Percentiles rank a stretch among this genome's conserved stretches.
These are phyloP conservation scores for Pogona vitticeps DNA, from an alignment of 2,113 vertebrate species.

Conservation along the genomic window DNA sequence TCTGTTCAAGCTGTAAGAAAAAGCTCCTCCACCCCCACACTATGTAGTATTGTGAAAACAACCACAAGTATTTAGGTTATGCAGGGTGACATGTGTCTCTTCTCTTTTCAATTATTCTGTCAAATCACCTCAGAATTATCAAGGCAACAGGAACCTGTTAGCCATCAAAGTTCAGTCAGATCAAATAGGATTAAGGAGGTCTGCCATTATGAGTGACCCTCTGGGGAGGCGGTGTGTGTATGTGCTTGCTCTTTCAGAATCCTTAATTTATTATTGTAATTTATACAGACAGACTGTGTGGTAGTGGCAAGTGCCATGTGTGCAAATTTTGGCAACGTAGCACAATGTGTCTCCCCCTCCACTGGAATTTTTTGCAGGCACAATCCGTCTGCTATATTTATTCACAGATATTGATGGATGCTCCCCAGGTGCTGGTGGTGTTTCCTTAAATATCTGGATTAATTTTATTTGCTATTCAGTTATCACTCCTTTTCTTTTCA, in stretches of 20 bases:
- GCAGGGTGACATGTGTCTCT: conserved; percentile 34
- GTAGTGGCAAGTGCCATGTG: too few species aligned
- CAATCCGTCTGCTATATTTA: neutral
- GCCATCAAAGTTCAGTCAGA: neutral
- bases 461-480: neutral
- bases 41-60: neutral
- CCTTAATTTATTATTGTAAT: too few species aligned
- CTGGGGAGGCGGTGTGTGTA: too few species aligned
- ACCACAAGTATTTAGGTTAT: conserved; percentile 32
- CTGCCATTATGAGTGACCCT: neutral
- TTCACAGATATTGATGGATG: neutral
- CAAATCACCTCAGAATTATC: conserved; percentile 31
- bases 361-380: too few species aligned
- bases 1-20: neutral
- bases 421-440: neutral
- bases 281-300: too few species aligned
- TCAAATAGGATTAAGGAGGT: neutral
- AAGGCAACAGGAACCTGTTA: conserved; percentile 30
- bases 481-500: neutral
- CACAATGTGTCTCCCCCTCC: too few species aligned
- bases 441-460: neutral
- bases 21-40: neutral
- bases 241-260: too few species aligned
- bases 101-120: conserved; percentile 46
- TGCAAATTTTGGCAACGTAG: too few species aligned